Evolutionary conservation across 2,888 invertebrate genomes (phyloP).

Genomic region (Muscina levida): DNA sequence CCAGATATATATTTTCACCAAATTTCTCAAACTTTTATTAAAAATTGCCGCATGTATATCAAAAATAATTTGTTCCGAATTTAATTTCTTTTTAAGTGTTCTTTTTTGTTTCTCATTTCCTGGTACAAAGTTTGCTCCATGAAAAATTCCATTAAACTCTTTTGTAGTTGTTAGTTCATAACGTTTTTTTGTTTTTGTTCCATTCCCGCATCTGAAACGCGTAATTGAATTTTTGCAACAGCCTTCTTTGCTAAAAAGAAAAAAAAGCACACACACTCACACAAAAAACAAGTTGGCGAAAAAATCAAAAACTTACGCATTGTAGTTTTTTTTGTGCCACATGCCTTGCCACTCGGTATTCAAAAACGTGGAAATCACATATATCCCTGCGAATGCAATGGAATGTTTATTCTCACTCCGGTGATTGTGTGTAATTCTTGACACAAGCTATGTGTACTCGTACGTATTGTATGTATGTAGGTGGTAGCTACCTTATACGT

Average conservation of each 20-base stretch:
- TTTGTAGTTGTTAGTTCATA: slow-evolving; percentile 21
- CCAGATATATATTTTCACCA: too few species aligned
- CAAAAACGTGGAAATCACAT: neutral
- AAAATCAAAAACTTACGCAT: slow-evolving; percentile 36
- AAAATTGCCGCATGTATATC: too few species aligned
- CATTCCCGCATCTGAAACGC: slow-evolving; percentile 34
- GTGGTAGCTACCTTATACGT: too few species aligned
- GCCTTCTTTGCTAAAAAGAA: neutral
- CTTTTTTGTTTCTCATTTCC: too few species aligned
- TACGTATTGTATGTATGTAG: too few species aligned
- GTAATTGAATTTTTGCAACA: slow-evolving; percentile 34
- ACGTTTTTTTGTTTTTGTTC: neutral
- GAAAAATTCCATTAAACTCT: slow-evolving; percentile 32
- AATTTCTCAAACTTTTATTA: too few species aligned
- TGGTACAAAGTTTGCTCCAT: slow-evolving; percentile 8
- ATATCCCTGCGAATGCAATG: neutral
- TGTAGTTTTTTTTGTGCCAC: slow-evolving; percentile 19
- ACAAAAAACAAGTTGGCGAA: slow-evolving; percentile 1
- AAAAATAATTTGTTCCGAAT: too few species aligned
- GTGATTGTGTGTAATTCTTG: slow-evolving; percentile 28
- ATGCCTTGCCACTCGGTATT: neutral
- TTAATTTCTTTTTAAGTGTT: too few species aligned
- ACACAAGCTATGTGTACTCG: neutral
- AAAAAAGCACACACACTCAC: too few species aligned
- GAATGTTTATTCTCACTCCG: slow-evolving; percentile 27